Conservation (phyloP, 2,888 invertebrate species). For the Hyposoter didymator region DNA sequence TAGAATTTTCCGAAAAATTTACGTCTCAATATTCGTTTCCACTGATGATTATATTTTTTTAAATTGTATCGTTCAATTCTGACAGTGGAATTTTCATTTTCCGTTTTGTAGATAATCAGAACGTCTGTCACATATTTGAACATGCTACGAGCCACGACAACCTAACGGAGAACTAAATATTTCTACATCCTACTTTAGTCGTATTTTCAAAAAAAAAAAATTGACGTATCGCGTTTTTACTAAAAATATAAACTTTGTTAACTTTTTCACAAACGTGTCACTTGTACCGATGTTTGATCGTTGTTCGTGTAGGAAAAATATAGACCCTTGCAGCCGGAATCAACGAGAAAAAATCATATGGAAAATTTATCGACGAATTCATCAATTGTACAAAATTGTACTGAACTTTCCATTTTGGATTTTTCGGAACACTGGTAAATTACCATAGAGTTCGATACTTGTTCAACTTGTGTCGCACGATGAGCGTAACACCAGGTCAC, state of each 20-base stretch:
- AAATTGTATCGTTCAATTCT: background rate
- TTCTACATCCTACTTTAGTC: background rate
- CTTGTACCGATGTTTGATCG: background rate
- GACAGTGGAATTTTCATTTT: background rate
- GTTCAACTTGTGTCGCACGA: background rate
- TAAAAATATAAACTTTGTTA: background rate
- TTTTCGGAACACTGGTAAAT: background rate
- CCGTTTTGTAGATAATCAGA: background rate
- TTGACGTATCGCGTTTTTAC: background rate
- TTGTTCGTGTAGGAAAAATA: background rate
- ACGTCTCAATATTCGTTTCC: background rate
- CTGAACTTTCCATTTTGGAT: background rate
- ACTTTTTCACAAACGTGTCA: background rate
- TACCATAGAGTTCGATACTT: background rate
- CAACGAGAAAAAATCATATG: background rate
- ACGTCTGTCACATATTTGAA: background rate
- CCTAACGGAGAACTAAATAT: background rate
- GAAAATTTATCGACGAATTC: background rate
- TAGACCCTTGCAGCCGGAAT: background rate
- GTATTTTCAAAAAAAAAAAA: background rate
- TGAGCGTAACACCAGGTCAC: background rate
- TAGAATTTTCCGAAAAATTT: constrained; percentile 15
- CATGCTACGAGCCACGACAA: constrained; percentile 48
- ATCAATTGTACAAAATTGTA: background rate
- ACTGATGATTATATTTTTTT: background rate